Conservation (phyloP, 2,113 vertebrate genomes). For the Verasper variegatus region DNA sequence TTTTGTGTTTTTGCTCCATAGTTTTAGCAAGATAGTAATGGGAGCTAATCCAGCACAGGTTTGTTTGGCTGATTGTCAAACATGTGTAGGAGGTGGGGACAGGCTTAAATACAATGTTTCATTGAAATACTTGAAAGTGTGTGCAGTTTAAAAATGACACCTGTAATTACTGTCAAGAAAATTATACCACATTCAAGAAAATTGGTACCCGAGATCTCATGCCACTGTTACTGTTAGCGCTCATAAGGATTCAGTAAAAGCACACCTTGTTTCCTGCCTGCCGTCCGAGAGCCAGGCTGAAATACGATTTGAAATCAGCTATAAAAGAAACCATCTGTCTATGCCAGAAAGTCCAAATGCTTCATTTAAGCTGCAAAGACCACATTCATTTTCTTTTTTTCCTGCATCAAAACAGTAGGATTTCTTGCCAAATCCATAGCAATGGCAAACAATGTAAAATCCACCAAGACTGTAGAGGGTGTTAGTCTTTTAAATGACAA, state of each 20-base stretch:
- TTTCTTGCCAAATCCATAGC: slow-evolving; percentile 17
- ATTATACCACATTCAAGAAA: not conserved
- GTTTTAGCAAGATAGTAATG: not conserved
- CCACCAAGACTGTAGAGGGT: slow-evolving; percentile 3
- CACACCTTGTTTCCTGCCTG: slow-evolving; percentile 4
- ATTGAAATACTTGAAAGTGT: not conserved
- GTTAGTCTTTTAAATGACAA: slow-evolving; percentile 2
- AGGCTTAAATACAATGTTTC: not conserved
- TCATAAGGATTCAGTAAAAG: slow-evolving; percentile 23
- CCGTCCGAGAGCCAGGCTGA: not conserved
- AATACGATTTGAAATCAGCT: slow-evolving; percentile 11
- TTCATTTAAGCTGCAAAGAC: slow-evolving; percentile 15
- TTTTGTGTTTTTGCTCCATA: not conserved
- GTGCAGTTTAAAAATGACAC: slow-evolving; percentile 2
- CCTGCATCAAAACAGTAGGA: slow-evolving; percentile 14
- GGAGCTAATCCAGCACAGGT: not conserved
- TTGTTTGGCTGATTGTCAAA: not conserved
- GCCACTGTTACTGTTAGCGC: not conserved
- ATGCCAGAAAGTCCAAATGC: slow-evolving; percentile 28
- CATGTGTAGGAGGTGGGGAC: not conserved
- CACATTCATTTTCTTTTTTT: not conserved
- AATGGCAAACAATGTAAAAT: slow-evolving; percentile 25
- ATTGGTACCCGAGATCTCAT: not conserved
- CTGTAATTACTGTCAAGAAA: slow-evolving; percentile 25
- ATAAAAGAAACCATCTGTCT: slow-evolving; percentile 1